These are phyloP conservation scores for Syngnathus rostellatus DNA, from an alignment of 2,797 vertebrate genomes.

Conservation along the genomic window DNA sequence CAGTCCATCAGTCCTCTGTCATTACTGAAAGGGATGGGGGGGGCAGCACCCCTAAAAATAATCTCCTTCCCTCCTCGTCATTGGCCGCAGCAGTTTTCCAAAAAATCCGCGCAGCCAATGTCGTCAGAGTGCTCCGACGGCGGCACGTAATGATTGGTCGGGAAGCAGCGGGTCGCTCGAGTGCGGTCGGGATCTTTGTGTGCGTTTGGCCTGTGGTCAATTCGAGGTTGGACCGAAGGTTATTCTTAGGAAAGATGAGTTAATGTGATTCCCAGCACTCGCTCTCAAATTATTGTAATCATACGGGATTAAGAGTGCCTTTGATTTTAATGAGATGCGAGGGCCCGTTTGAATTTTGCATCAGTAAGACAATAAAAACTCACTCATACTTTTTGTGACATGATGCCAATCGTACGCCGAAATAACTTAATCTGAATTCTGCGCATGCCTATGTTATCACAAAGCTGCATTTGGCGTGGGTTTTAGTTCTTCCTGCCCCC, in stretches of 20 bases:
- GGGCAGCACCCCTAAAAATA: constrained; percentile 44
- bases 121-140: constrained; percentile 17
- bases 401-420: not conserved
- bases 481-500: not conserved
- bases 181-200: constrained; percentile 36
- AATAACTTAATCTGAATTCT: not conserved
- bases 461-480: not conserved
- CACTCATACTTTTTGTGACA: constrained; percentile 4
- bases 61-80: constrained; percentile 38
- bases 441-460: not conserved
- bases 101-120: constrained; percentile 31
- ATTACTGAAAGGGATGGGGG: constrained; percentile 45
- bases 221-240: constrained; percentile 42
- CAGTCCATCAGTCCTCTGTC: constrained; percentile 53
- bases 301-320: constrained; percentile 29
- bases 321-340: constrained; percentile 50
- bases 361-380: constrained; percentile 20
- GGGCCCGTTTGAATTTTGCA: constrained; percentile 26
- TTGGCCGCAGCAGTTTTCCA: constrained; percentile 47
- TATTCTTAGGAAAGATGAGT: constrained; percentile 58
- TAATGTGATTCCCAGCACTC: constrained; percentile 41
- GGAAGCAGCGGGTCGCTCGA: constrained; percentile 32
- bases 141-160: constrained; percentile 43
- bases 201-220: constrained; percentile 44
- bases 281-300: constrained; percentile 48